Conservation (phyloP, 2,113 vertebrate genomes). For the Sclerurus mexicanus region DNA sequence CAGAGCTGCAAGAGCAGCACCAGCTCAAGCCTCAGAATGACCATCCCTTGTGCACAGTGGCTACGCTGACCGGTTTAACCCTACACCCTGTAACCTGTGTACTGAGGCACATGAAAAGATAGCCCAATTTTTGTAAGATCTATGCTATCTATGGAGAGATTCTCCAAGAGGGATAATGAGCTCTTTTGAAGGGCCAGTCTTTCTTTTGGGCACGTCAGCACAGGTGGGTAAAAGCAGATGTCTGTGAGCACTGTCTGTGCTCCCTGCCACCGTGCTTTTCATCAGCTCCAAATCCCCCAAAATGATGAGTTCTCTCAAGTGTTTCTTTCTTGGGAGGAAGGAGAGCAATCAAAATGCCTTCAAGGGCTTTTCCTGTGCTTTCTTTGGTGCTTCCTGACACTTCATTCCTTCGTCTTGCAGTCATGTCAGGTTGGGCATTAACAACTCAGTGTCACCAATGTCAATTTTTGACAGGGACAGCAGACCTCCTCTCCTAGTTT, state of each 20-base stretch:
- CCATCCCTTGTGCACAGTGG: background rate
- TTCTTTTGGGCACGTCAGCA: background rate
- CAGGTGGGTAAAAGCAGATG: background rate
- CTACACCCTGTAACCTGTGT: accelerated
- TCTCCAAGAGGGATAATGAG: background rate
- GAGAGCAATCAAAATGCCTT: background rate
- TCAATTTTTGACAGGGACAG: background rate
- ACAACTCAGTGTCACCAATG: background rate
- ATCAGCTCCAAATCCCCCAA: background rate
- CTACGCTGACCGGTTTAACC: background rate
- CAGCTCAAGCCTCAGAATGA: background rate
- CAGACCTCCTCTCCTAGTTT: background rate
- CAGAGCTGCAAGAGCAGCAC: background rate
- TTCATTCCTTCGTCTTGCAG: background rate
- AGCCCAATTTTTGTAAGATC: background rate
- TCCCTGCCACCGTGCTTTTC: background rate
- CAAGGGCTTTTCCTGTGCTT: background rate
- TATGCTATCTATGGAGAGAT: background rate
- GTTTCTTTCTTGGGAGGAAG: background rate
- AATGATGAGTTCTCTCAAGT: background rate
- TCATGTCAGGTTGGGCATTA: background rate
- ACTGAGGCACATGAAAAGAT: background rate
- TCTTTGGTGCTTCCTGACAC: background rate
- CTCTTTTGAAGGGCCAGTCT: background rate
- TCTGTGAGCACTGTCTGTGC: background rate